phyloP scores from a whole-genome alignment of 2,797 vertebrate genomes.

The Sebastes matsubarae region DNA sequence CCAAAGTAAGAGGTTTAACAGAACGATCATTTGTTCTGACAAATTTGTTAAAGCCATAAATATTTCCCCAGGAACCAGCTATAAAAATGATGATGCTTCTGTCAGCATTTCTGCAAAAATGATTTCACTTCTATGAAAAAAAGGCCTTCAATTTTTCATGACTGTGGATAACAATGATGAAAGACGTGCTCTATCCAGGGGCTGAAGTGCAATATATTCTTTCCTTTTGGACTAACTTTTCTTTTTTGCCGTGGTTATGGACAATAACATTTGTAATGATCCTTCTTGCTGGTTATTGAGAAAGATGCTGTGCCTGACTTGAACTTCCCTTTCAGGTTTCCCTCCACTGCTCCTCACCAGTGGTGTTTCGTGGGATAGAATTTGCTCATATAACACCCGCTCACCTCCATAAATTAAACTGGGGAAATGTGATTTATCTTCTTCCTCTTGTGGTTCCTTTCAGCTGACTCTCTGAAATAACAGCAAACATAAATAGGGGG shows the following conservation, averaged over 20 bases:
- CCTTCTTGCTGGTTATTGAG: conserved; percentile 42
- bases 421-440: conserved; percentile 79
- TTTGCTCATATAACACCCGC: conserved; percentile 61
- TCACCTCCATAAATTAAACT: conserved; percentile 77
- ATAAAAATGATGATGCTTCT: conserved; percentile 42
- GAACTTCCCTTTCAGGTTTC: conserved; percentile 39
- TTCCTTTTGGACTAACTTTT: conserved; percentile 52
- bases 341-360: conserved; percentile 31
- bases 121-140: conserved; percentile 49
- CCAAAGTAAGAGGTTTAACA: conserved; percentile 28
- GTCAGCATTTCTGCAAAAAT: conserved; percentile 60
- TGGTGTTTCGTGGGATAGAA: conserved; percentile 44
- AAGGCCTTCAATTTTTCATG: conserved; percentile 57
- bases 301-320: conserved; percentile 34
- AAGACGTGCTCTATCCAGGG: conserved; percentile 33
- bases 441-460: conserved; percentile 71
- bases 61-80: conserved; percentile 44
- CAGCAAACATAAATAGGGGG: conserved; percentile 81
- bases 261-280: conserved; percentile 67
- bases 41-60: conserved; percentile 52
- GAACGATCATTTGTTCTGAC: conserved; percentile 50
- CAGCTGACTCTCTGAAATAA: conserved; percentile 82
- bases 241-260: conserved; percentile 59
- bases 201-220: conserved; percentile 38
- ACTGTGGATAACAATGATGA: conserved; percentile 60